These are phyloP conservation scores for Saxidomus purpurata DNA, from an alignment of 1,140 invertebrate species.

Conservation along the genomic window DNA sequence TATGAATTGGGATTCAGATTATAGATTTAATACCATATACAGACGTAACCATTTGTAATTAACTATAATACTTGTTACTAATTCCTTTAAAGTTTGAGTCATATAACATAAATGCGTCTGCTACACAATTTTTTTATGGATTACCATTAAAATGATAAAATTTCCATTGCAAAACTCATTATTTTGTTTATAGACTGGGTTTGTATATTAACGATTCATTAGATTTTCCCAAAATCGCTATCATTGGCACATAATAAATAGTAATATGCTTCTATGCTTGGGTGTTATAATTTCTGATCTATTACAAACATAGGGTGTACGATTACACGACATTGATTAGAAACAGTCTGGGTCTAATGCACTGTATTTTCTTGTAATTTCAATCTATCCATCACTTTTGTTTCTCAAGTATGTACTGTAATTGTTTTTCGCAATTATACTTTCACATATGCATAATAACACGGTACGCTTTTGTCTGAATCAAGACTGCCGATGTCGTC, in stretches of 20 bases:
- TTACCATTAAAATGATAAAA: slow-evolving; percentile 12
- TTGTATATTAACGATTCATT: slow-evolving; percentile 28
- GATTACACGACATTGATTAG: slow-evolving; percentile 28
- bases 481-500: background rate
- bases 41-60: no score
- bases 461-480: slow-evolving; percentile 19
- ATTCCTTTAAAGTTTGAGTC: background rate
- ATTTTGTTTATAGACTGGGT: slow-evolving; percentile 26
- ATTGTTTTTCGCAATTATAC: slow-evolving; percentile 48
- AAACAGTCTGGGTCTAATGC: slow-evolving; percentile 43
- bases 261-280: slow-evolving; percentile 19
- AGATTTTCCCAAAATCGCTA: slow-evolving; percentile 13
- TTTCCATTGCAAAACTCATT: background rate
- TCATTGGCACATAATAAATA: slow-evolving; percentile 31
- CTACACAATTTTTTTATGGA: background rate
- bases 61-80: no score
- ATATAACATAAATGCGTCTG: background rate
- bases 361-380: slow-evolving; percentile 47
- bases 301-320: slow-evolving; percentile 20
- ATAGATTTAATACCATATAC: no score
- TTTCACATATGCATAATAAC: slow-evolving; percentile 34
- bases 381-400: slow-evolving; percentile 32
- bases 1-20: background rate
- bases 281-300: slow-evolving; percentile 47
- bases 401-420: slow-evolving; percentile 10